Conservation (phyloP, 2,888 invertebrate genomes). For the Leptothorax acervorum region DNA sequence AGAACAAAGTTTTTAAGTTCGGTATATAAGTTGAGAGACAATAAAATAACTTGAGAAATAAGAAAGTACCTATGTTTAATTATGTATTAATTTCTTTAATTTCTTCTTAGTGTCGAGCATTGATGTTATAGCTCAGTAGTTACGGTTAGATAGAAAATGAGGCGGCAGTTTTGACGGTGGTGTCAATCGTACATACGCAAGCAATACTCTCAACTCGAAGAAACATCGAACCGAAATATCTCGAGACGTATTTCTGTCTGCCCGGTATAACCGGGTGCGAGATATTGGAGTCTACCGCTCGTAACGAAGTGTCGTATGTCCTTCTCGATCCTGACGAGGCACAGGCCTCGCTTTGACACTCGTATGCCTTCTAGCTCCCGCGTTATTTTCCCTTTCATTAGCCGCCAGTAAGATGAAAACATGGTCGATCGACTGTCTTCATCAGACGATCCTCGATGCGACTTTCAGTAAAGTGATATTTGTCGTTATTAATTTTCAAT, state of each 20-base stretch:
- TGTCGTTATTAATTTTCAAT: not conserved
- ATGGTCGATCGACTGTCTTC: slow-evolving; percentile 20
- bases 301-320: slow-evolving; percentile 65
- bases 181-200: slow-evolving; percentile 21
- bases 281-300: slow-evolving; percentile 69
- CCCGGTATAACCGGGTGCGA: slow-evolving; percentile 67
- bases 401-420: slow-evolving; percentile 41
- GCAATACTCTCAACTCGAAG: slow-evolving; percentile 55
- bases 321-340: slow-evolving; percentile 67
- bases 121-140: not conserved
- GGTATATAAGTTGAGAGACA: not conserved
- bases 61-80: not conserved
- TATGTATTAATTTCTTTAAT: not conserved
- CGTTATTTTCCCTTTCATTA: slow-evolving; percentile 71
- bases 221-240: slow-evolving; percentile 70
- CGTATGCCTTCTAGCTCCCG: slow-evolving; percentile 55
- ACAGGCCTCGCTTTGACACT: slow-evolving; percentile 73
- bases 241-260: slow-evolving; percentile 66
- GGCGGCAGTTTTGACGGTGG: not conserved
- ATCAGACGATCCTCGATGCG: not conserved
- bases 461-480: not conserved
- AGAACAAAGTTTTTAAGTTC: slow-evolving; percentile 8
- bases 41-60: not conserved
- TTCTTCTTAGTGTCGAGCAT: not conserved
- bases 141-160: not conserved